Evolutionary conservation across 2,797 vertebrate genomes (phyloP).

Genomic region (Amblyraja radiata): DNA sequence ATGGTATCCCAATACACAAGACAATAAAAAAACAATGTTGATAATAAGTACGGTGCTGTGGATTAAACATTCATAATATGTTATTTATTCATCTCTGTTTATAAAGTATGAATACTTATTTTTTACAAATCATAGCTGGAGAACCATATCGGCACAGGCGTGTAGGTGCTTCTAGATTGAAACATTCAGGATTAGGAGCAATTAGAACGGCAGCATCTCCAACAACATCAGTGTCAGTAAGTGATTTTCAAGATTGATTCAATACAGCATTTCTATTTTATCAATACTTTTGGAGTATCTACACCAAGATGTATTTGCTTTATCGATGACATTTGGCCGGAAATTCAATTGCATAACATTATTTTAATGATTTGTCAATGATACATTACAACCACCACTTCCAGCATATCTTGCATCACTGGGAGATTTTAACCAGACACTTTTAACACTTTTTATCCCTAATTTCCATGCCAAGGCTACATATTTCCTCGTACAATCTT

Average conservation of each 20-base stretch:
- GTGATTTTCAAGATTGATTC: slow-evolving; percentile 43
- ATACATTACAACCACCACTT: too few species aligned
- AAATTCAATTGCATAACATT: too few species aligned
- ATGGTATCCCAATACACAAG: too few species aligned
- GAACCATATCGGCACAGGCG: slow-evolving; percentile 48
- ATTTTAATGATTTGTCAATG: too few species aligned
- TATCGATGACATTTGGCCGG: too few species aligned
- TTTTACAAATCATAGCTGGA: slow-evolving; percentile 44
- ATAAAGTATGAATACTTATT: slow-evolving; percentile 24
- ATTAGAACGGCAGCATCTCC: slow-evolving; percentile 47
- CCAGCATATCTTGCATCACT: too few species aligned
- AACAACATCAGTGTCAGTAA: slow-evolving; percentile 54
- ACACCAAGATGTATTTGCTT: neutral
- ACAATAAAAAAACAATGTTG: too few species aligned
- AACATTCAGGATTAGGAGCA: slow-evolving; percentile 44
- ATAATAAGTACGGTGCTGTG: too few species aligned
- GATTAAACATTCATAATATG: too few species aligned
- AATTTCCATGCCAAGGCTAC: too few species aligned
- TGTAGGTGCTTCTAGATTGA: slow-evolving; percentile 50
- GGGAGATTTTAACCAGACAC: too few species aligned
- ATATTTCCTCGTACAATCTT: neutral
- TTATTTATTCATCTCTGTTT: neutral
- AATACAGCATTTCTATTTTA: neutral
- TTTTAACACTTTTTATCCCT: neutral
- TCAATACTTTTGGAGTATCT: neutral